Evolutionary conservation across 2,797 vertebrate species (phyloP), one percentile per base, ranked within the genome.

Genomic region (Ibycter americanus): DNA sequence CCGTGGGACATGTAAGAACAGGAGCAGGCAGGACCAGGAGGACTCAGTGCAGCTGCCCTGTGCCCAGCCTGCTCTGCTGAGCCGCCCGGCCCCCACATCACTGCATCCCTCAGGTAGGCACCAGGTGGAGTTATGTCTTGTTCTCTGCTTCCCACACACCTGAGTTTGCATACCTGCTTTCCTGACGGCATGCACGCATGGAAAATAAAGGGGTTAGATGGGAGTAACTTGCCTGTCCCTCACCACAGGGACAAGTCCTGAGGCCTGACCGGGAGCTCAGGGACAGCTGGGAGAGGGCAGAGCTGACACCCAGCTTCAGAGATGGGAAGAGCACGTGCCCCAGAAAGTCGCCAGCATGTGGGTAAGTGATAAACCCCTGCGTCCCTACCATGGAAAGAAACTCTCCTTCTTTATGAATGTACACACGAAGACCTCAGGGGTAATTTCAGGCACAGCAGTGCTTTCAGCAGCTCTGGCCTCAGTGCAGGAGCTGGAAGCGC

Each of bases 1-100:
- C 61, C 2, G 0, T 1, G 25, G 87, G 80, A 8, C 46, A 15
- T 0, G 0, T 16, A 31, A 38, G 89, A 34, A 31, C 7, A 10
- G 47, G 61, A 23, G n/a, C 49, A 1, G 51, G 42, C 55, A 87
- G 40, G 18, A 40, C 9, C 51, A 13, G 51, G 49, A 74, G 87
- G 46, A 23, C 31, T 23, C 13, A 1, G 34, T 15, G 29, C 71
- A 23, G 34, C 65, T 21, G 26, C 32, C 74, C 77, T 4, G 1
- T 4, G 62, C 79, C 20, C 71, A 47, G 51, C n/a, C 51, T 5
- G 14, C 32, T 14, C 40, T 11, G 23, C 51, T 1, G 8, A 82
- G 42, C 67, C 29, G 23, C 36, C 55, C 13, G 0, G 40, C 66
- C 44, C 44, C 26, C 3, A 1, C 0, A 0, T 12, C 11, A 44